Conservation (phyloP, 2,113 vertebrate genomes). For the Cepphus grylle region DNA sequence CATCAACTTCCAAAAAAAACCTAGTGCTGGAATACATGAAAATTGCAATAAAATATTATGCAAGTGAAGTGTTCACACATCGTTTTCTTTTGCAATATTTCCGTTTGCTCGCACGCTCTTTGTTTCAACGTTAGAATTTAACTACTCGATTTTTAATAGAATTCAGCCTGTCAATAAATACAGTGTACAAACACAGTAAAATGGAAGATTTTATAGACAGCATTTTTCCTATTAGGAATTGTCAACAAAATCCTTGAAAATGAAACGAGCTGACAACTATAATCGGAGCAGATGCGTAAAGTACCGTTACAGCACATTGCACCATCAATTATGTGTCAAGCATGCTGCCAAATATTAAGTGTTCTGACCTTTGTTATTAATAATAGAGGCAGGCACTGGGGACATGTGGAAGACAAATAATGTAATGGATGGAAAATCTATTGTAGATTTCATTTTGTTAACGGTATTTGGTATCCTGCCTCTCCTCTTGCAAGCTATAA, state of each 20-base stretch:
- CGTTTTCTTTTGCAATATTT: not conserved
- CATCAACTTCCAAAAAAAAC: not conserved
- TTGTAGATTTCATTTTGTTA: not conserved
- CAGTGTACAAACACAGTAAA: not conserved
- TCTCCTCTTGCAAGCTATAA: not conserved
- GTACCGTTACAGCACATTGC: not conserved
- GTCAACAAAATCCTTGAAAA: conserved; percentile 40
- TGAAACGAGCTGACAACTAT: not conserved
- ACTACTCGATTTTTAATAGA: not conserved
- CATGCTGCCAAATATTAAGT: conserved; percentile 56
- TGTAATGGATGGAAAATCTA: not conserved
- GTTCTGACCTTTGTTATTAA: conserved; percentile 61
- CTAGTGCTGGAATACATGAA: not conserved
- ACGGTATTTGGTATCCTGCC: not conserved
- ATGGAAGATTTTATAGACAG: not conserved
- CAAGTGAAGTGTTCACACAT: not conserved
- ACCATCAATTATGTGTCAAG: conserved; percentile 27
- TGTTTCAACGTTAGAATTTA: not conserved
- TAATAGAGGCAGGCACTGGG: conserved; percentile 3
- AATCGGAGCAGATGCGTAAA: not conserved
- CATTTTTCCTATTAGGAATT: not conserved
- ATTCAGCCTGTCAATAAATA: not conserved
- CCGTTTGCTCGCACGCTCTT: not conserved
- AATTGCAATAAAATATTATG: not conserved
- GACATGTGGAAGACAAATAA: not conserved